Base-by-base conservation (phyloP, 2,797 vertebrate species). In the Pachyuromys duprasi region DNA sequence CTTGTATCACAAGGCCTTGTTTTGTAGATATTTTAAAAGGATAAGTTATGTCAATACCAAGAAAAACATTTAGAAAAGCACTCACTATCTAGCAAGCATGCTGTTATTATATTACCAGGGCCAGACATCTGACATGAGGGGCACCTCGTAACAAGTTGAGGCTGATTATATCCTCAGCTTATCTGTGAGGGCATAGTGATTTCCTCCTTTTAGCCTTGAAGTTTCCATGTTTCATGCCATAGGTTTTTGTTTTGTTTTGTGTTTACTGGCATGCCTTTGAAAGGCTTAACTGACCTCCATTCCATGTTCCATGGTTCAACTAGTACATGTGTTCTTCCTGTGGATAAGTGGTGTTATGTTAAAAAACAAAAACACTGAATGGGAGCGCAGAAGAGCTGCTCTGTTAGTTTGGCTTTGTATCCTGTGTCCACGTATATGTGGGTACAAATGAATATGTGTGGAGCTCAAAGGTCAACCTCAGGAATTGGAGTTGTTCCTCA, bases 191-290 rank as follows among this genome's bases (percentile, higher is more conserved):
- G 7, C 7, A 20, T 72, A 53, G 70, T 1, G 7, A 13, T 60
- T 87, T 94, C 72, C 65, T 91, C 36, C 24, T 67, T 13, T 31
- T 4, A 60, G 70, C 31, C 67, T 88, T 22, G 26, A 5, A 79
- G 82, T 91, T 78, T 89, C 78, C 81, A 12, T 62, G 7, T 82
- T 31, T 42, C 13, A 28, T 45, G 22, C 89, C 69, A 42, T 86
- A 65, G 28, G 49, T 49, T 49, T 49, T 49, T 49, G 49, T 45
- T 45, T 45, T 45, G 45, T 49, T 49, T 49, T 49, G 45, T 49
- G n/a, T 49, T 49, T 79, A 75, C 63, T 94, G 72, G 57, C 33
- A 28, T 90, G 63, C 81, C 78, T 89, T 90, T 76, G 76, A 94
- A 62, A 57, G 89, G 9, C 26, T 74, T 74, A 15, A 70, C 69